Conservation (phyloP, 2,797 vertebrate species). For the Macropodus opercularis region DNA sequence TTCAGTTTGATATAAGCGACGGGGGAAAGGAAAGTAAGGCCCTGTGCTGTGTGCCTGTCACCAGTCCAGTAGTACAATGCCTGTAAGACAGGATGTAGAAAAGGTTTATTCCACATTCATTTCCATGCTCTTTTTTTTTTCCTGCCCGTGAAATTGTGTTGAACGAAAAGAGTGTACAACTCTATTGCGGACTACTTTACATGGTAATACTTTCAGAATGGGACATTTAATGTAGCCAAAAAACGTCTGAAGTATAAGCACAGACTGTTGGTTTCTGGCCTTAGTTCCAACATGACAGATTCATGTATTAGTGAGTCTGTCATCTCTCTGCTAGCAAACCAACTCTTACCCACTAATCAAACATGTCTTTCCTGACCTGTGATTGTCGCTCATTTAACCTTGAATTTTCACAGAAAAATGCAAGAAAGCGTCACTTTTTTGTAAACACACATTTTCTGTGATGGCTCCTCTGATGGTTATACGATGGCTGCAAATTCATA, state of each 20-base stretch:
- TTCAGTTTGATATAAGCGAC: slow-evolving; percentile 70
- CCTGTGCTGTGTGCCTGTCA: slow-evolving; percentile 39
- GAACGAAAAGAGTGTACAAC: slow-evolving; percentile 31
- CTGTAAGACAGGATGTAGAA: slow-evolving; percentile 42
- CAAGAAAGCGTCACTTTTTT: too few species aligned
- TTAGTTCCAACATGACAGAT: too few species aligned
- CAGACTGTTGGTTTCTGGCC: not conserved
- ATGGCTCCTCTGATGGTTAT: not conserved
- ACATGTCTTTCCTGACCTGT: too few species aligned
- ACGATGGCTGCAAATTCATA: not conserved
- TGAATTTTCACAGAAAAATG: not conserved
- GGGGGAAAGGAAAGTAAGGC: slow-evolving; percentile 54
- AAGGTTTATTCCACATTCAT: slow-evolving; percentile 53
- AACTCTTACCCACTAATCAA: too few species aligned
- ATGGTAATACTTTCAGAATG: slow-evolving; percentile 23
- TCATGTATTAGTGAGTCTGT: not conserved
- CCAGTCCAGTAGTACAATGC: slow-evolving; percentile 44
- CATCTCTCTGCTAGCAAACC: not conserved
- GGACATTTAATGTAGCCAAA: slow-evolving; percentile 5
- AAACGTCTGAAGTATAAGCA: not conserved
- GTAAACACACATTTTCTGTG: not conserved
- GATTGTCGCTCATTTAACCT: not conserved
- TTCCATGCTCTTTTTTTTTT: slow-evolving; percentile 38
- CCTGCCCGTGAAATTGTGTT: slow-evolving; percentile 18
- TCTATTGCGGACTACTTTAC: slow-evolving; percentile 38